Conservation (phyloP, 2,888 invertebrate genomes). For the Morpho achilles region DNA sequence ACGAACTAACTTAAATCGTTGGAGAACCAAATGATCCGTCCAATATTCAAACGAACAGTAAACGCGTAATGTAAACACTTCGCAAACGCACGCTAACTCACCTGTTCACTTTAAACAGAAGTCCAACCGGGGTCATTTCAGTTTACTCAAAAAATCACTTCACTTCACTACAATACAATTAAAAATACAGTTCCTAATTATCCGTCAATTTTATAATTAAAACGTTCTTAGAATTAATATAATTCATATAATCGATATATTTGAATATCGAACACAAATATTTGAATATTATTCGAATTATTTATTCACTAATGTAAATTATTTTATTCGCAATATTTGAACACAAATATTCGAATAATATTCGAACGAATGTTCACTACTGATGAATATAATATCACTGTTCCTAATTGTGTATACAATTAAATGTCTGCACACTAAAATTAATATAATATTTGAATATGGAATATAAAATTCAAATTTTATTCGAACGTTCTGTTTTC, state of each 20-base stretch:
- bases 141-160: slow-evolving; percentile 32
- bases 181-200: slow-evolving; percentile 5
- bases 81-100: slow-evolving; percentile 42
- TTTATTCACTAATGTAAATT: no score
- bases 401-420: neutral
- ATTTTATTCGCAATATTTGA: no score
- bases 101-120: slow-evolving; percentile 81
- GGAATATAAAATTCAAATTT: neutral
- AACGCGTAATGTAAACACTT: slow-evolving; percentile 30
- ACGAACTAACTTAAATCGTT: neutral
- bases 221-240: neutral
- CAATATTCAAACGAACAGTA: slow-evolving; percentile 4
- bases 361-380: no score
- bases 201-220: neutral
- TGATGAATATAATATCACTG: neutral
- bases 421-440: neutral
- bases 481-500: neutral
- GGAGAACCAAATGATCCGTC: neutral
- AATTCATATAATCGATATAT: no score
- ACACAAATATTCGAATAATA: no score
- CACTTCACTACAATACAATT: slow-evolving; percentile 33
- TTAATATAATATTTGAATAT: neutral
- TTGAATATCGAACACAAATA: no score
- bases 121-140: slow-evolving; percentile 80
- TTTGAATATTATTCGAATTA: no score